Evolutionary conservation across 1,140 invertebrate genomes (phyloP).

Genomic region (Pararge aegeria): DNA sequence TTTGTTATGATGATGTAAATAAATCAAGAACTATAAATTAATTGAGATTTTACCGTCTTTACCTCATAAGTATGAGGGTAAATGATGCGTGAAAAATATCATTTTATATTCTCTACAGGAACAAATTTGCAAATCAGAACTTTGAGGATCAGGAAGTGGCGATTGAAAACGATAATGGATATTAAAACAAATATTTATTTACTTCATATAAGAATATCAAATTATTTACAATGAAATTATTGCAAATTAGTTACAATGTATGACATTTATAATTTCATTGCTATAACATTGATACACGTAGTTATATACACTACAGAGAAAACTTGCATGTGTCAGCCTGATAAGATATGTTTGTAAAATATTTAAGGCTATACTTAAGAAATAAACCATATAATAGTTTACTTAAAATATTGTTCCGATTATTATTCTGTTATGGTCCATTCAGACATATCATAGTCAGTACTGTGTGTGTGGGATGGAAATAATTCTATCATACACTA

Average conservation of each 20-base stretch:
- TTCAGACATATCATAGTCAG: too few species aligned
- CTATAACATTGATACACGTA: conserved; percentile 71
- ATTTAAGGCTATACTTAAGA: conserved; percentile 71
- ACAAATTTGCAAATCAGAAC: conserved; percentile 33
- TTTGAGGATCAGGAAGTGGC: conserved; percentile 27
- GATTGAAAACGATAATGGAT: conserved; percentile 52
- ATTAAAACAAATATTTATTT: conserved; percentile 78
- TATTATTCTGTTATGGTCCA: conserved; percentile 52
- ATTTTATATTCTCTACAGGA: conserved; percentile 30
- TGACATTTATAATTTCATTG: conserved; percentile 73
- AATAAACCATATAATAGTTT: conserved; percentile 65
- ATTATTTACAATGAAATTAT: conserved; percentile 78
- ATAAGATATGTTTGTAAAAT: conserved; percentile 73
- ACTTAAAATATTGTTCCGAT: conserved; percentile 72
- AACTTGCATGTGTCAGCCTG: conserved; percentile 77
- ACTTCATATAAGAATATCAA: conserved; percentile 74
- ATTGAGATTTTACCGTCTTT: too few species aligned
- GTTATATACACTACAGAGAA: conserved; percentile 77
- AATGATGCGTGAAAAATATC: too few species aligned
- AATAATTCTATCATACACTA: too few species aligned
- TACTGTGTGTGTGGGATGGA: too few species aligned
- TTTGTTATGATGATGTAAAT: too few species aligned
- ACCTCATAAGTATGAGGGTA: not conserved
- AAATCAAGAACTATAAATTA: too few species aligned
- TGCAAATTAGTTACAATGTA: conserved; percentile 55